phyloP scores from a whole-genome alignment of 2,888 invertebrate species.

The Chloroclystis v-ata region DNA sequence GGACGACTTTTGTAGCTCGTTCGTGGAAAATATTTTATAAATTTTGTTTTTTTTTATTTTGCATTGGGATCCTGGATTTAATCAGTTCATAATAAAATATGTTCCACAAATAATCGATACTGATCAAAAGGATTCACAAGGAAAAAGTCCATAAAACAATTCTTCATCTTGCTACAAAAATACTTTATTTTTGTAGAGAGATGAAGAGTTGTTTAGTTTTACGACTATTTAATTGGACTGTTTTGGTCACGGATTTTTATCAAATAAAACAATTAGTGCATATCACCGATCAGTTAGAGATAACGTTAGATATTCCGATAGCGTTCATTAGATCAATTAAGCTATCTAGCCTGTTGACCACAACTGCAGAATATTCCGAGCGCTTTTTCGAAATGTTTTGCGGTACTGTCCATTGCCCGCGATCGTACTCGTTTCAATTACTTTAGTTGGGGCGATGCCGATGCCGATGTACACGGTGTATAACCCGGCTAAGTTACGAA shows the following conservation, averaged over 20 bases:
- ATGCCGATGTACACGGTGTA: conserved; percentile 40
- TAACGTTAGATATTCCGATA: conserved; percentile 39
- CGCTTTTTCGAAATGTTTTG: conserved; percentile 57
- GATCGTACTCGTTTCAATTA: conserved; percentile 53
- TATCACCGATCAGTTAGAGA: conserved; percentile 42
- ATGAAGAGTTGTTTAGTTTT: too few species aligned
- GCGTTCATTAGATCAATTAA: conserved; percentile 55
- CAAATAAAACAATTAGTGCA: conserved; percentile 43
- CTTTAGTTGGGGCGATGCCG: conserved; percentile 33
- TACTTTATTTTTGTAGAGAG: too few species aligned
- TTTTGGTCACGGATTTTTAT: conserved; percentile 30
- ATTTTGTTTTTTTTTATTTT: too few species aligned
- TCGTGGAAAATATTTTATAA: too few species aligned
- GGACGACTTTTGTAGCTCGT: too few species aligned
- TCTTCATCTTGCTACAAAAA: too few species aligned
- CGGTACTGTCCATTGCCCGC: conserved; percentile 58
- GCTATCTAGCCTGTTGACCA: conserved; percentile 51
- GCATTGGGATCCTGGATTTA: too few species aligned
- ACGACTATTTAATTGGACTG: too few species aligned
- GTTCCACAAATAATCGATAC: too few species aligned
- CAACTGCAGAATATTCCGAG: conserved; percentile 32
- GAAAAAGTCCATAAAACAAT: too few species aligned
- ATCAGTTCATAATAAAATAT: too few species aligned
- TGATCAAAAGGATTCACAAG: too few species aligned
- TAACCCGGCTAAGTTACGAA: conserved; percentile 44